Evolutionary conservation across 2,888 invertebrate species (phyloP).

Genomic region (Xestia sexstrigata): DNA sequence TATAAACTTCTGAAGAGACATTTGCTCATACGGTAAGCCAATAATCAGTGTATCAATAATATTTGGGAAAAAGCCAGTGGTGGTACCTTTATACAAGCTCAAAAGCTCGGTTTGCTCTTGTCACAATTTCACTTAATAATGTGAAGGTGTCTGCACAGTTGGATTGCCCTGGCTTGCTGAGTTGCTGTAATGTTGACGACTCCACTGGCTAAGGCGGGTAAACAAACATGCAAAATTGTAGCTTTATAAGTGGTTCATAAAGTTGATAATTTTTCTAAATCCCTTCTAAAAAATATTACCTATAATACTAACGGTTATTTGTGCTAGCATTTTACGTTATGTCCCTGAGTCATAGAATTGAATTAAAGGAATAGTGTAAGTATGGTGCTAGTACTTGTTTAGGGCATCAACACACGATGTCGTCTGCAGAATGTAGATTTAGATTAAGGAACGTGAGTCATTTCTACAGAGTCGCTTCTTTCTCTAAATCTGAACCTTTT

Average conservation of each 20-base stretch:
- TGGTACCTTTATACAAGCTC: too few relatives aligned
- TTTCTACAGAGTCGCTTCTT: neutral
- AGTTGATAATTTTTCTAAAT: neutral
- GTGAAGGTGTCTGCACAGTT: too few relatives aligned
- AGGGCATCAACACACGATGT: neutral
- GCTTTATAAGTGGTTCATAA: neutral
- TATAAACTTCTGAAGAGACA: neutral
- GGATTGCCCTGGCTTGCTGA: too few relatives aligned
- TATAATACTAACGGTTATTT: too few relatives aligned
- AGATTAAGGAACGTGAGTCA: neutral
- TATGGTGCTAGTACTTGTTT: constrained; percentile 20
- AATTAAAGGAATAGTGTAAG: constrained; percentile 21
- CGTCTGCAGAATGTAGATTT: constrained; percentile 2
- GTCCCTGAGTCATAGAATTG: constrained; percentile 15
- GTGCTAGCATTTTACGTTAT: neutral
- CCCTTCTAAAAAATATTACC: neutral
- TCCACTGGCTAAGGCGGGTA: neutral
- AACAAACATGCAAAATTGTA: neutral
- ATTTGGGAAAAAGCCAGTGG: too few relatives aligned
- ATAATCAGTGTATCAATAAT: too few relatives aligned
- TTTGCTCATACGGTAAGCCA: neutral
- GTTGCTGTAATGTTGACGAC: too few relatives aligned
- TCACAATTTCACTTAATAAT: too few relatives aligned
- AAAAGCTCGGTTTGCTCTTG: too few relatives aligned
- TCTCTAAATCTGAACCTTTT: neutral